Base-by-base conservation (phyloP, 1,140 invertebrate genomes). In the Drosophila funebris region DNA sequence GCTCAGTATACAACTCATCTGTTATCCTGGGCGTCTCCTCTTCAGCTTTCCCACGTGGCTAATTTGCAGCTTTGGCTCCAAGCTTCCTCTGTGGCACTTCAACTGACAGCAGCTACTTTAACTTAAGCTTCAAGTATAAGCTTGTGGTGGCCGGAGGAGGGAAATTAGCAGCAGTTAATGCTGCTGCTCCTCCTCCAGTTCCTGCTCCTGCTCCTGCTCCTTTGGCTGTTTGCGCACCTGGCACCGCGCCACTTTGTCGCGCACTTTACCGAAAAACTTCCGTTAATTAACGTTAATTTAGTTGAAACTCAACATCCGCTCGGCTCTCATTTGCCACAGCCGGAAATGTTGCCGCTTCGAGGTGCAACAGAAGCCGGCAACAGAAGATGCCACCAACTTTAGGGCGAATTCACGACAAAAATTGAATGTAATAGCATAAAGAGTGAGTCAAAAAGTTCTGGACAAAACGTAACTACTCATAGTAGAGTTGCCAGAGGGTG, bases 271-370 rank as follows among this genome's bases (percentile, higher is more conserved):
- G 69, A 69, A 80, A 72, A 87, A 83, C 78, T 88, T 88, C 83
- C 83, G 83, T 88, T 88, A 88, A 88, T 88, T 88, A 88, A 88
- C 83, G 83, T 88, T 88, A 88, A 88, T 89, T 88, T 88, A 88
- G 78, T 88, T 79, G 83, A 79, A 87, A 76, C 78, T 87, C 74
- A 68, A 73, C 83, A 66, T 88, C 83, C 78, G 84, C 43, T 60
- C 7, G 22, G 16, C 46, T 27, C 18, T 29, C 29, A 11, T 52
- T 52, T 52, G 27, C 48, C 39, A 14, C 11, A 37, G 72, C 50
- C 82, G 82, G 82, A 85, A 85, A 87, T 87, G 77, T 78, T 52
- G 58, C 58, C 74, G 74, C 68, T 57, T 39, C 27, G 39, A 73
- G 52, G 37, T 67, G 54, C 54, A 61, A 61, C 46, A 29, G 22